These are phyloP conservation scores for Casuarius casuarius DNA, from an alignment of 2,113 vertebrate genomes.

Conservation along the genomic window DNA sequence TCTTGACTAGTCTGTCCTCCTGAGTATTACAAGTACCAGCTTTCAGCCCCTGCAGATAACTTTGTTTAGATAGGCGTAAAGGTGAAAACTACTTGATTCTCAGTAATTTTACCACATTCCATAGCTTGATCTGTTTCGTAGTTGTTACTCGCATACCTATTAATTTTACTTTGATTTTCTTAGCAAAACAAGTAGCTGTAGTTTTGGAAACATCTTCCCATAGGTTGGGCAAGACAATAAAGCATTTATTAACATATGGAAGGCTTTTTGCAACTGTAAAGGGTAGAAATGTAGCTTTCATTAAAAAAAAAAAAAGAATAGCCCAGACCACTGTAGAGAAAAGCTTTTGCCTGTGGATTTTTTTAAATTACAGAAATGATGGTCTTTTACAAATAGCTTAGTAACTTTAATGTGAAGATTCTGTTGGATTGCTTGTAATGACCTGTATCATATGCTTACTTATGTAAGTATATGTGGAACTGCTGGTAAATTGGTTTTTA, in stretches of 20 bases:
- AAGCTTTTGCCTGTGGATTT: neutral
- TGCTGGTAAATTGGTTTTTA: neutral
- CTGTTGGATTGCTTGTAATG: neutral
- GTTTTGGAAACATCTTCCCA: neutral
- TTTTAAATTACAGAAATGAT: neutral
- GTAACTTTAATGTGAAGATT: neutral
- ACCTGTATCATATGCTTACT: neutral
- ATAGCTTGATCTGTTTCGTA: neutral
- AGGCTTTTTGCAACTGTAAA: neutral
- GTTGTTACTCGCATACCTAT: neutral
- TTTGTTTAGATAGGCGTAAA: neutral
- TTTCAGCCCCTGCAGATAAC: neutral
- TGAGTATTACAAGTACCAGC: neutral
- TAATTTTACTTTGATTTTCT: neutral
- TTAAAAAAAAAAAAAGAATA: neutral
- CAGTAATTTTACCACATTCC: neutral
- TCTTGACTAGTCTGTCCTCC: neutral
- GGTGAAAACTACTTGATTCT: neutral
- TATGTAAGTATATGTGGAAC: neutral
- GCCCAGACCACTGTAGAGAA: neutral
- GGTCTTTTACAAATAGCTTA: neutral
- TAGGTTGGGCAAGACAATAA: neutral
- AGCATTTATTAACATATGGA: neutral
- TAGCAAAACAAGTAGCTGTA: neutral
- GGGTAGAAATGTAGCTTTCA: neutral